phyloP scores from a whole-genome alignment of 1,140 invertebrate genomes.

The Drosophila bipectinata region DNA sequence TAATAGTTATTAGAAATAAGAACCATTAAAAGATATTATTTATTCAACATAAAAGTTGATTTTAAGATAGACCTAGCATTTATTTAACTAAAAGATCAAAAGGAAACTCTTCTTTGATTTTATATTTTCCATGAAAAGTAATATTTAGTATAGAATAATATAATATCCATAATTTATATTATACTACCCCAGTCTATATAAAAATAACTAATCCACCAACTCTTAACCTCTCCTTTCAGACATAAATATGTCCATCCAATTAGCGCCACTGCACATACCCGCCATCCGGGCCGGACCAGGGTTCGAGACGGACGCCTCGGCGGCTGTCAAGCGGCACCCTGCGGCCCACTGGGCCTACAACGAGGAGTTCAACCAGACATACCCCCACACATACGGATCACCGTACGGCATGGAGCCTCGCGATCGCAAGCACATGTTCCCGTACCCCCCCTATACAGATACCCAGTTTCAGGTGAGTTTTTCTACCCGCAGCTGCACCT shows the following conservation, averaged over 20 bases:
- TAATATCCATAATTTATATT: too few species aligned
- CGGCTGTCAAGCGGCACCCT: constrained; percentile 80
- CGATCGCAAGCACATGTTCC: constrained; percentile 82
- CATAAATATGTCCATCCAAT: constrained; percentile 80
- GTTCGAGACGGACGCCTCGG: constrained; percentile 80
- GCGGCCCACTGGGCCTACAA: constrained; percentile 83
- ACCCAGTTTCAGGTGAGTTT: constrained; percentile 82
- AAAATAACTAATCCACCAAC: not conserved
- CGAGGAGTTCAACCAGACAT: constrained; percentile 75
- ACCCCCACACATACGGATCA: constrained; percentile 64
- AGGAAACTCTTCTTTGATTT: too few species aligned
- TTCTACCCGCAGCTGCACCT: constrained; percentile 9
- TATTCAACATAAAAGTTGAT: not conserved
- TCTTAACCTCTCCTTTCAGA: constrained; percentile 47
- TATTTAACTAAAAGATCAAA: too few species aligned
- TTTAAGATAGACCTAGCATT: too few species aligned
- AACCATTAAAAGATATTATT: not conserved
- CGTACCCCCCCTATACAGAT: constrained; percentile 81
- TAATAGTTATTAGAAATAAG: not conserved
- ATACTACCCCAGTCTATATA: not conserved
- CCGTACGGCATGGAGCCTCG: constrained; percentile 81
- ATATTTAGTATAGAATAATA: too few species aligned
- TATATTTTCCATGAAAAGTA: not conserved
- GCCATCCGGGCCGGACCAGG: constrained; percentile 81
- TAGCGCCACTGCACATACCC: constrained; percentile 83